A percentile compares a stretch with the other conserved stretches of the same genome.
Conservation (phyloP, 1,140 invertebrate species). For the Physella acuta region DNA sequence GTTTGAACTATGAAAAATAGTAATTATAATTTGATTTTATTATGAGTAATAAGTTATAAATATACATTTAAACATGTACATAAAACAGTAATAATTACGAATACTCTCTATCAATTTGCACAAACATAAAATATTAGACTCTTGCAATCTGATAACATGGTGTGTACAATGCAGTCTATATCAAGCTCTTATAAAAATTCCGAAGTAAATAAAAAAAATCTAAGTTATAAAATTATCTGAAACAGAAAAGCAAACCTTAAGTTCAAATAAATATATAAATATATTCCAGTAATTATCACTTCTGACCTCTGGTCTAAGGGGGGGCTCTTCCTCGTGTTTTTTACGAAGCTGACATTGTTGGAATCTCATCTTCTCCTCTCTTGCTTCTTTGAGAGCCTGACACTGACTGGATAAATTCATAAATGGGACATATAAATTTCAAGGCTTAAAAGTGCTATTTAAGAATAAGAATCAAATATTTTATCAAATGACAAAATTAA, state of each 20-base stretch:
- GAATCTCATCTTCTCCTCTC: not conserved
- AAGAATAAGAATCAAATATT: too few relatives aligned
- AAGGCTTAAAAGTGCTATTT: too few relatives aligned
- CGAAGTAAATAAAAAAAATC: too few relatives aligned
- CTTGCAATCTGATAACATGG: too few relatives aligned
- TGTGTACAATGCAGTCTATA: too few relatives aligned
- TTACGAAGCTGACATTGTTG: not conserved
- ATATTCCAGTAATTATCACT: too few relatives aligned
- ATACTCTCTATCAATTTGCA: not conserved
- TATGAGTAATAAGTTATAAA: not conserved
- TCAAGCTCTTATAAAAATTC: too few relatives aligned
- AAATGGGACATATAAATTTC: not conserved
- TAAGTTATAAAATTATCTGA: too few relatives aligned
- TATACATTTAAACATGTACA: constrained; percentile 7
- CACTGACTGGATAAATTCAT: not conserved
- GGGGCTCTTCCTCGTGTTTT: not conserved
- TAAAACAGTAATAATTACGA: not conserved
- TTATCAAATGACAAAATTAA: too few relatives aligned
- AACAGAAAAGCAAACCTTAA: too few relatives aligned
- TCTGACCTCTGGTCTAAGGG: not conserved
- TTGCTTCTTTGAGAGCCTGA: not conserved
- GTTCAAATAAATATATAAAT: too few relatives aligned
- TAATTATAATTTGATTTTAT: not conserved
- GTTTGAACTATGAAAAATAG: constrained; percentile 1
- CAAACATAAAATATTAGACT: too few relatives aligned